These are phyloP conservation scores for Sylvietta virens DNA, from an alignment of 2,113 vertebrate species.

Conservation along the genomic window DNA sequence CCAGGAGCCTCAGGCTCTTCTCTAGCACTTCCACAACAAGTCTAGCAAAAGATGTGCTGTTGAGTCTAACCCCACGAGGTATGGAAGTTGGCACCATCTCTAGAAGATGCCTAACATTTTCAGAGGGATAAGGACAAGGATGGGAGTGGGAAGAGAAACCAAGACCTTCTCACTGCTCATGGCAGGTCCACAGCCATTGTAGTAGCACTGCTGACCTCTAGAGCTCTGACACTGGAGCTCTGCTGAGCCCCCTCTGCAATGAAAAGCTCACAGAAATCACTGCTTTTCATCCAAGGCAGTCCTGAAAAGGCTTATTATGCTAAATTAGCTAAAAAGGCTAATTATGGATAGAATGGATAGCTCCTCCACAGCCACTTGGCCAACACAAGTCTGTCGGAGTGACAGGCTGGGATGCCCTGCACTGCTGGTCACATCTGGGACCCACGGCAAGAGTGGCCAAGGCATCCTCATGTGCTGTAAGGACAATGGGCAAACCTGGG, in stretches of 20 bases:
- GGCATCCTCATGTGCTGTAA: neutral
- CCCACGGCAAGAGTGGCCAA: neutral
- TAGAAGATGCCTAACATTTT: neutral
- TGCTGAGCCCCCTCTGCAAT: neutral
- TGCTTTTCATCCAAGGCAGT: neutral
- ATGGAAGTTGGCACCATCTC: neutral
- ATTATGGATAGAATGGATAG: neutral
- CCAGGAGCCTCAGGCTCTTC: neutral
- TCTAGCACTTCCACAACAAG: neutral
- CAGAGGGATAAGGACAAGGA: neutral
- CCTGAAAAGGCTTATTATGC: neutral
- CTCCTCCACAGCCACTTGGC: neutral
- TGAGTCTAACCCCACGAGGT: accelerated
- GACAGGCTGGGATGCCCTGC: neutral
- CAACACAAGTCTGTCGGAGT: neutral
- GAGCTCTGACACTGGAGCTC: neutral
- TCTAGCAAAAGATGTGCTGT: neutral
- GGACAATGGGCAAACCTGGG: neutral
- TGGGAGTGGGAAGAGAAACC: neutral
- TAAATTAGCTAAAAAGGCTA: neutral
- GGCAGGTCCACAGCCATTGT: accelerated
- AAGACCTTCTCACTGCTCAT: neutral
- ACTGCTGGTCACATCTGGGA: neutral
- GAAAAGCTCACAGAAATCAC: neutral
- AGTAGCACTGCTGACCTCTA: neutral